A percentile compares a stretch with the other conserved stretches of the same genome.
phyloP scores from a whole-genome alignment of 2,888 invertebrate genomes.

The Meteorus cinctellus region DNA sequence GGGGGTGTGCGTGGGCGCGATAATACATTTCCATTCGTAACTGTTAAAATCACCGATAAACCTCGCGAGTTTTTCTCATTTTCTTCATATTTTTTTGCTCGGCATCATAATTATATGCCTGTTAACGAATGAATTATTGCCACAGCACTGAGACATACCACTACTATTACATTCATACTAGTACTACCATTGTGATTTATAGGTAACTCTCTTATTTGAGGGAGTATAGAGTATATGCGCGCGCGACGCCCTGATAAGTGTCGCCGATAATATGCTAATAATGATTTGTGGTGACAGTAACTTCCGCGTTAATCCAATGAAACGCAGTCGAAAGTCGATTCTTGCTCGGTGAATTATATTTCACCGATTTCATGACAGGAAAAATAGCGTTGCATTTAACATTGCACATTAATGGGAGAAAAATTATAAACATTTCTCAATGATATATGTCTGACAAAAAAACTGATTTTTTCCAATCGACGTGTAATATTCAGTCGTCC shows the following conservation, averaged over 20 bases:
- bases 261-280: slow-evolving; percentile 69
- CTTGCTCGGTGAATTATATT: slow-evolving; percentile 45
- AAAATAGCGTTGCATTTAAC: neutral
- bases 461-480: too few species aligned
- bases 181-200: slow-evolving; percentile 60
- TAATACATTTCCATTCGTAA: slow-evolving; percentile 39
- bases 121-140: slow-evolving; percentile 69
- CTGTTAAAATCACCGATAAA: slow-evolving; percentile 24
- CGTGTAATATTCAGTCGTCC: too few species aligned
- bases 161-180: slow-evolving; percentile 36
- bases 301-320: slow-evolving; percentile 62
- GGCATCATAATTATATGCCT: slow-evolving; percentile 64
- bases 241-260: slow-evolving; percentile 62
- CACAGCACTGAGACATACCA: slow-evolving; percentile 58
- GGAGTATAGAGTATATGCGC: slow-evolving; percentile 49
- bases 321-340: slow-evolving; percentile 54
- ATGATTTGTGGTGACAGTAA: slow-evolving; percentile 64
- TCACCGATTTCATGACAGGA: neutral
- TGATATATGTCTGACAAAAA: too few species aligned
- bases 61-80: slow-evolving; percentile 24
- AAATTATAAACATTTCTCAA: slow-evolving; percentile 60
- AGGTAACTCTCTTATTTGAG: slow-evolving; percentile 59
- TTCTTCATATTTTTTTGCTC: slow-evolving; percentile 10
- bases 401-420: slow-evolving; percentile 52
- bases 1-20: slow-evolving; percentile 30